Evolutionary conservation across 2,113 vertebrate genomes (phyloP).

Genomic region (Scatophagus argus): DNA sequence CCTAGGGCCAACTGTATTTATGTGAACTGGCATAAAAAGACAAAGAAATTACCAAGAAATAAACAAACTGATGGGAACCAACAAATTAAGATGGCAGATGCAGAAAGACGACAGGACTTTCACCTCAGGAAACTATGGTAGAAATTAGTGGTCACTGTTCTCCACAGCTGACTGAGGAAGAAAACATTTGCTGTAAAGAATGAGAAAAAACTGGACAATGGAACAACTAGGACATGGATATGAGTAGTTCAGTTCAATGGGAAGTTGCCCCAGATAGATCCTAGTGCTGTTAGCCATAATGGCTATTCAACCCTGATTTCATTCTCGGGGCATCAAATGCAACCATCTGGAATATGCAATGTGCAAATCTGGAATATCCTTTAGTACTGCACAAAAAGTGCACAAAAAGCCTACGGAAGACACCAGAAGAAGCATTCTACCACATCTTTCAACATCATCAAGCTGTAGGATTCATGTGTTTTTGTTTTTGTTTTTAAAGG

Average conservation of each 20-base stretch:
- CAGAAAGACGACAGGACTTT: not conserved
- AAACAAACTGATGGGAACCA: not conserved
- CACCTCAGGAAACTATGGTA: not conserved
- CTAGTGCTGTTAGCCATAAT: not conserved
- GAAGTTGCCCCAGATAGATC: not conserved
- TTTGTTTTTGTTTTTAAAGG: not conserved
- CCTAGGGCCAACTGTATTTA: not conserved
- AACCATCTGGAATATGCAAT: no score
- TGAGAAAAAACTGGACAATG: no score
- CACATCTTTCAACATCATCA: not conserved
- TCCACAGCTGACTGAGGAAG: not conserved
- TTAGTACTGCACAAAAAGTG: not conserved
- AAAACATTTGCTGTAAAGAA: not conserved
- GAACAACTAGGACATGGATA: not conserved
- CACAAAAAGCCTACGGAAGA: not conserved
- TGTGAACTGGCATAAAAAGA: not conserved
- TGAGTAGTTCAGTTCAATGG: not conserved
- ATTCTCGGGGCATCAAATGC: no score
- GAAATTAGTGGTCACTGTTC: not conserved
- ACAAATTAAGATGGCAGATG: not conserved
- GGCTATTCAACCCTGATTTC: not conserved
- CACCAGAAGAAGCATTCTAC: not conserved
- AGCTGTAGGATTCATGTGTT: not conserved
- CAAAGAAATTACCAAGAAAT: not conserved
- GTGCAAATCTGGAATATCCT: not conserved